phyloP scores from a whole-genome alignment of 2,113 vertebrate species.

The Azemiops feae region DNA sequence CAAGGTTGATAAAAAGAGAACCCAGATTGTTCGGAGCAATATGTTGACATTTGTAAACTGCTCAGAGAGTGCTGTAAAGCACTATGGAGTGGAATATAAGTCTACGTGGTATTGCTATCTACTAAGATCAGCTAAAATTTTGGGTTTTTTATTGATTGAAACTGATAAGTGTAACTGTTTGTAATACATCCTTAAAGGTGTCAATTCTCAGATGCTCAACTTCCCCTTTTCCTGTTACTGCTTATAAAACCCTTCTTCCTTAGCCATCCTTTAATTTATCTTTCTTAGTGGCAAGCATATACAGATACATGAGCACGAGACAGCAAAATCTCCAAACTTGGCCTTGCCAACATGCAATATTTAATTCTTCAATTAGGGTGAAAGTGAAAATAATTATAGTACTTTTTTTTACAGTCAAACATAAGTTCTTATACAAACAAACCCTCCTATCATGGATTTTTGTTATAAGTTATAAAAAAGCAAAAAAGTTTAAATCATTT shows the following conservation, averaged over 20 bases:
- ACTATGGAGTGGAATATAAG: no score
- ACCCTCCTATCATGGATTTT: not conserved
- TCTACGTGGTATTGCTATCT: no score
- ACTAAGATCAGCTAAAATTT: no score
- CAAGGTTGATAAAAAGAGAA: no score
- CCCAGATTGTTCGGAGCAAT: no score
- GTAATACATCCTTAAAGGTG: no score
- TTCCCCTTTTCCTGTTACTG: no score
- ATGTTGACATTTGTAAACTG: no score
- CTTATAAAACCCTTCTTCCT: not conserved
- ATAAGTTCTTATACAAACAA: not conserved
- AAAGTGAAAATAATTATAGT: not conserved
- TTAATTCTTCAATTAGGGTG: not conserved
- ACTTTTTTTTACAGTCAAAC: not conserved
- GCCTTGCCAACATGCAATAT: not conserved
- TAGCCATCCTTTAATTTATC: not conserved
- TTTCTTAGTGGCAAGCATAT: not conserved
- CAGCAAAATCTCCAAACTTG: not conserved
- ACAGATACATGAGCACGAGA: not conserved
- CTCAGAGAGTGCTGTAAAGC: no score
- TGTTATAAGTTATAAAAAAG: not conserved
- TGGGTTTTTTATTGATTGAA: no score
- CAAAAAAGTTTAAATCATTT: not conserved
- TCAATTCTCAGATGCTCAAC: no score
- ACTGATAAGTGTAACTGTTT: no score